phyloP scores from a whole-genome alignment of 1,140 invertebrate genomes.

The Trichoplusia ni region DNA sequence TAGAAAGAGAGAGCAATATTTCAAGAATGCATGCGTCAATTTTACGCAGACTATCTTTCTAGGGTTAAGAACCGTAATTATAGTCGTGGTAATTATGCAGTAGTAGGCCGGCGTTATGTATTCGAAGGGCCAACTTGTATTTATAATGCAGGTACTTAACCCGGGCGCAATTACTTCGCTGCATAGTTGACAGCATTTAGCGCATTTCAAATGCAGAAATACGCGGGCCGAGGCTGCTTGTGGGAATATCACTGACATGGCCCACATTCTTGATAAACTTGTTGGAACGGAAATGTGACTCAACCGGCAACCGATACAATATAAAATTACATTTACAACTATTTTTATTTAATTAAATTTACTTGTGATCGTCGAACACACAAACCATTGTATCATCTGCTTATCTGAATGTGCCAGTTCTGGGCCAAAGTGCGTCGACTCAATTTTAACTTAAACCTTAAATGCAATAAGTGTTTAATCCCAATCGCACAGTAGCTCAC shows the following conservation, averaged over 20 bases:
- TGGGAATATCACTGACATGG: conserved; percentile 63
- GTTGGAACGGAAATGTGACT: conserved; percentile 68
- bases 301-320: conserved; percentile 52
- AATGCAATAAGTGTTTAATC: too few relatives aligned
- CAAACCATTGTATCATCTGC: conserved; percentile 2
- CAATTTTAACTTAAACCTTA: background rate
- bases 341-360: conserved; percentile 16
- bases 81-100: background rate
- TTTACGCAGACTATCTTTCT: too few relatives aligned
- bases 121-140: conserved; percentile 26
- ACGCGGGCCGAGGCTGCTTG: conserved; percentile 43
- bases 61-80: background rate
- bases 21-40: too few relatives aligned
- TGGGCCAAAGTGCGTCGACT: background rate
- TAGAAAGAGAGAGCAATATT: too few relatives aligned
- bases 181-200: conserved; percentile 26
- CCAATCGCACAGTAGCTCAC: too few relatives aligned
- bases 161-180: conserved; percentile 23
- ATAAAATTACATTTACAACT: conserved; percentile 53
- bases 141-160: conserved; percentile 21
- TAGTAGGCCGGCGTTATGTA: background rate
- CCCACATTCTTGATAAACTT: conserved; percentile 76
- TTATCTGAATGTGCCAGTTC: conserved; percentile 9
- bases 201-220: conserved; percentile 55
- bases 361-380: background rate